A percentile compares a stretch with the other conserved stretches of the same genome.
Evolutionary conservation across 1,140 invertebrate genomes (phyloP).

Genomic region (Pseudomyrmex pallidus): DNA sequence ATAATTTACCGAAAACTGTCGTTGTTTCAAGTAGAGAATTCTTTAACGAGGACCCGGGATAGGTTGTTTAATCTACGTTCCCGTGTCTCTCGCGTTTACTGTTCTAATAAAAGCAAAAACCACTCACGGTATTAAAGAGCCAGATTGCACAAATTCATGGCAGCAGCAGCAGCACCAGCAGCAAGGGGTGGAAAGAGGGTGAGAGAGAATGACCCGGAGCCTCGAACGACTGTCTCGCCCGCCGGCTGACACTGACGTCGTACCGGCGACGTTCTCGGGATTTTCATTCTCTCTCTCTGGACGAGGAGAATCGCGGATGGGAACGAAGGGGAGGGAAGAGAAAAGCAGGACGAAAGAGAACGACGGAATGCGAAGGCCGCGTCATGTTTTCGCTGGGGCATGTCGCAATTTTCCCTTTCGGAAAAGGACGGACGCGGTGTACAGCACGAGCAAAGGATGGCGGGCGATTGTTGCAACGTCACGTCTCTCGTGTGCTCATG

Average conservation of each 20-base stretch:
- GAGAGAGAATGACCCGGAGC: slow-evolving; percentile 10
- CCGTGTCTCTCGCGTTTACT: slow-evolving; percentile 46
- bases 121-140: slow-evolving; percentile 49
- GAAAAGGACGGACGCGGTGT: slow-evolving; percentile 58
- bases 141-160: slow-evolving; percentile 56
- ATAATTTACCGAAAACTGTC: slow-evolving; percentile 59
- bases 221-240: slow-evolving; percentile 42
- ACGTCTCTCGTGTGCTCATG: slow-evolving; percentile 61
- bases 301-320: slow-evolving; percentile 1
- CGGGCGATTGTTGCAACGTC: slow-evolving; percentile 67
- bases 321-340: background rate
- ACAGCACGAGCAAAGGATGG: slow-evolving; percentile 18
- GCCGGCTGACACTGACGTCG: slow-evolving; percentile 37
- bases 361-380: slow-evolving; percentile 59
- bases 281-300: slow-evolving; percentile 61
- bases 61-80: slow-evolving; percentile 57
- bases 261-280: slow-evolving; percentile 52
- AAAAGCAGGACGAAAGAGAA: slow-evolving; percentile 29
- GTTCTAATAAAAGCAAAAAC: slow-evolving; percentile 54
- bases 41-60: slow-evolving; percentile 43
- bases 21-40: slow-evolving; percentile 33
- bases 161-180: too few relatives aligned
- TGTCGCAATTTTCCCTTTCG: slow-evolving; percentile 74
- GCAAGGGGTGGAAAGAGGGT: background rate
- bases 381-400: slow-evolving; percentile 68